Base-by-base conservation (phyloP, 1,140 invertebrate genomes). In the Caenorhabditis inopinata region DNA sequence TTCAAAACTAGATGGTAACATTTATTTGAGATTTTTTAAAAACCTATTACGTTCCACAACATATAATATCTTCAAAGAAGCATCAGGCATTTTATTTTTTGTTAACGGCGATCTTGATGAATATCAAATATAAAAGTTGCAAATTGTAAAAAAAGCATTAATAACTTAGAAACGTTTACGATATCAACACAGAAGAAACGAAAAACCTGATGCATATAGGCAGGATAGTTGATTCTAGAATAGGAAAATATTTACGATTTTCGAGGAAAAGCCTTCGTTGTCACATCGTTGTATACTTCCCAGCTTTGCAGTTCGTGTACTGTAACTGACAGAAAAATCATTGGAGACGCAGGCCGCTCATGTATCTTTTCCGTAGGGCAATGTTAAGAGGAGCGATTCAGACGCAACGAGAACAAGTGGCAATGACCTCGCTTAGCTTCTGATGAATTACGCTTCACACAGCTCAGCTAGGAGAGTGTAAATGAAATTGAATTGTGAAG, bases 231-330 rank as follows among this genome's bases (percentile, higher is more conserved):
- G 58, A 68, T 21, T 38, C n/a, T 25, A n/a, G n/a, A 42, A 68
- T 38, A 11, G 58, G 58, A 68, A 68, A 29, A 68, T 18, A 68
- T 42, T 53, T 14, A n/a, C n/a, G n/a, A 25, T 53, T 53, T 23
- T 53, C 38, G n/a, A 6, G 51, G 29, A 38, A 68, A 68, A 68
- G 32, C 25, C 23, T 38, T 68, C 58, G 58, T 32, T 12, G 58
- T 68, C 58, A 68, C 32, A 68, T 68, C 58, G 58, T 9, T 68
- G 58, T 27, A 29, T 68, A 68, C 58, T 68, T 42, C 58, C 58
- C 58, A 42, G 58, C 35, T 68, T 68, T 68, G 58, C 58, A 68
- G 58, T 68, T 68, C 38, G 58, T 29, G 21, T 68, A 68, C 58
- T 68, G 58, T 68, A 68, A 38, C 29, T 68, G 58, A 32, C 58